Evolutionary conservation across 2,888 invertebrate genomes (phyloP).

Genomic region (Zeuzera pyrina): DNA sequence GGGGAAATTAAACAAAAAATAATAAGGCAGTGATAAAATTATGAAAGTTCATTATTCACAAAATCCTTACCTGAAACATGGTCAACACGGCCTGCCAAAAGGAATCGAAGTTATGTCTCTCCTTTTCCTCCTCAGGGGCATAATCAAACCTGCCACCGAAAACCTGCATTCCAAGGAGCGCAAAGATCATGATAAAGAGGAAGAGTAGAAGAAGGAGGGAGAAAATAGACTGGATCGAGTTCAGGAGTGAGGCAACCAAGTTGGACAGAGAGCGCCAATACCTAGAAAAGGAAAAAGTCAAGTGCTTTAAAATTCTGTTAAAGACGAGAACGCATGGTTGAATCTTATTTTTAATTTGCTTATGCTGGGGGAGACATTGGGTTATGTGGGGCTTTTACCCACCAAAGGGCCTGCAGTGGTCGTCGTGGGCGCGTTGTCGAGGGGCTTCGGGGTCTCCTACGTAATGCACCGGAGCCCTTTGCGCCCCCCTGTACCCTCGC

Average conservation of each 20-base stretch:
- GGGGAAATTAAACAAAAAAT: no score
- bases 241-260: conserved; percentile 96
- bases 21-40: no score
- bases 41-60: background rate
- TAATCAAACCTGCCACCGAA: conserved; percentile 99
- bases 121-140: conserved; percentile 85
- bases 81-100: conserved; percentile 99
- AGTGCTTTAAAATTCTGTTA: no score
- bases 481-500: no score
- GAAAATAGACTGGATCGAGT: conserved; percentile 99
- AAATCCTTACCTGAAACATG: conserved; percentile 93
- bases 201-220: conserved; percentile 96
- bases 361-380: no score
- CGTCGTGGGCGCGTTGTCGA: no score
- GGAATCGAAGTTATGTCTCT: conserved; percentile 97
- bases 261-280: conserved; percentile 99
- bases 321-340: no score
- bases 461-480: no score
- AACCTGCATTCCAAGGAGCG: conserved; percentile 98
- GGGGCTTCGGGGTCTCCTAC: no score
- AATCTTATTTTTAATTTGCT: no score
- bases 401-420: no score
- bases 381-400: no score
- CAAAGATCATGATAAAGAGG: conserved; percentile 99
- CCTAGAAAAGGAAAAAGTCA: conserved; percentile 72